Evolutionary conservation across 2,797 vertebrate species (phyloP), one percentile per base, ranked within the genome.

Genomic region (Merluccius polli): DNA sequence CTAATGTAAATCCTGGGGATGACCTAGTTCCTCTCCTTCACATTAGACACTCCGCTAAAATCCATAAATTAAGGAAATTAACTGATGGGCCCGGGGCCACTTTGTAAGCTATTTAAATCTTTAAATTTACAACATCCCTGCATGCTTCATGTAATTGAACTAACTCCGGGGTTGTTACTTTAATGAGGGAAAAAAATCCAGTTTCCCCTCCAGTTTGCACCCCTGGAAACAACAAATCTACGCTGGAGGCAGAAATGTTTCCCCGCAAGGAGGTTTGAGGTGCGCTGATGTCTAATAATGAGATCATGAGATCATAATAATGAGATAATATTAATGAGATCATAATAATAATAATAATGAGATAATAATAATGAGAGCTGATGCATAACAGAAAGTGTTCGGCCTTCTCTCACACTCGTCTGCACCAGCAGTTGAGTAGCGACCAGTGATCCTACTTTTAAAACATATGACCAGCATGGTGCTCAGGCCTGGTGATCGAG

Each of bases 51-150:
- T 90, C 92, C 89, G 92, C 93, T 95, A 95, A 96, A 96, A 96
- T 96, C 96, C 97, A 98, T 98, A 98, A 98, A 99, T 98, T 97
- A 98, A 98, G 95, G 96, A 98, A 98, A 99, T 99, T 97, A 98
- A 98, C 96, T 96, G 96, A 96, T 95, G 94, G 93, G 95, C 98
- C 95, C 89, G 85, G 89, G 96, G 97, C 97, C 94, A 96, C 96
- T 97, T 97, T 97, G 95, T 97, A 98, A 98, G 97, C 97, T 98
- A 98, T 99, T 98, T 99, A 99, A 99, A 98, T 98, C 96, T 97
- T 98, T 98, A 98, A 97, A 98, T 98, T 97, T 98, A 97, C 97
- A 97, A 96, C 96, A 98, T 98, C 95, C 98, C 94, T 95, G 96
- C 96, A 96, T 97, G 96, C 95, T 96, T 95, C 95, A 95, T 97